Percentiles rank a stretch among this genome's conserved stretches.
These are phyloP conservation scores for Leptocoma aspasia DNA, from an alignment of 2,113 vertebrate genomes.

Conservation along the genomic window DNA sequence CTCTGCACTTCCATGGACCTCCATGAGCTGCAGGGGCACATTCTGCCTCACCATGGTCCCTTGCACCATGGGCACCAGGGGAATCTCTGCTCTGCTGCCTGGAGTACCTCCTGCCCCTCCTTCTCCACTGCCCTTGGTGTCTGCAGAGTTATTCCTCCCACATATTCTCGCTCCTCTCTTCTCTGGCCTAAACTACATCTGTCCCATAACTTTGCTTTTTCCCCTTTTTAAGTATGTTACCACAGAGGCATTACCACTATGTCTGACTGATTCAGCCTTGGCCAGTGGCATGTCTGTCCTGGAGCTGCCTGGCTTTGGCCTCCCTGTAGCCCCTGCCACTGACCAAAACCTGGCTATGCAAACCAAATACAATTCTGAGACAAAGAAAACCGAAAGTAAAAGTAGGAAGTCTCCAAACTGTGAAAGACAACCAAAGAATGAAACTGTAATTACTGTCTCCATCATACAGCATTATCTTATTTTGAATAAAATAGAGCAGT, in stretches of 20 bases:
- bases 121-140: neutral
- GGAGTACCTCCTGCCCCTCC: neutral
- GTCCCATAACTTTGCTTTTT: neutral
- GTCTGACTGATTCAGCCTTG: neutral
- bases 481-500: neutral
- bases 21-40: fast-evolving
- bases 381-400: neutral
- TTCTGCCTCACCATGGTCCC: neutral
- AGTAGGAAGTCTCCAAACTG: neutral
- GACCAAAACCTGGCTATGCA: neutral
- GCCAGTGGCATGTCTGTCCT: fast-evolving
- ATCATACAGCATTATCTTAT: neutral
- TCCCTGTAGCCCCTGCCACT: fast-evolving
- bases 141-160: neutral
- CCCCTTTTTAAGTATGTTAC: neutral
- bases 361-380: neutral
- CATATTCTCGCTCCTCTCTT: neutral
- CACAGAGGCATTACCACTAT: neutral
- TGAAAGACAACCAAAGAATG: neutral
- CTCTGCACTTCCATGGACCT: neutral
- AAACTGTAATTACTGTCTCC: neutral
- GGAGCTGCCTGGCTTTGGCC: neutral
- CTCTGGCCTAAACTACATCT: neutral
- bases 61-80: neutral
- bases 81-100: neutral